Base-by-base conservation (phyloP, 2,888 invertebrate genomes). In the Athripsodes cinereus region DNA sequence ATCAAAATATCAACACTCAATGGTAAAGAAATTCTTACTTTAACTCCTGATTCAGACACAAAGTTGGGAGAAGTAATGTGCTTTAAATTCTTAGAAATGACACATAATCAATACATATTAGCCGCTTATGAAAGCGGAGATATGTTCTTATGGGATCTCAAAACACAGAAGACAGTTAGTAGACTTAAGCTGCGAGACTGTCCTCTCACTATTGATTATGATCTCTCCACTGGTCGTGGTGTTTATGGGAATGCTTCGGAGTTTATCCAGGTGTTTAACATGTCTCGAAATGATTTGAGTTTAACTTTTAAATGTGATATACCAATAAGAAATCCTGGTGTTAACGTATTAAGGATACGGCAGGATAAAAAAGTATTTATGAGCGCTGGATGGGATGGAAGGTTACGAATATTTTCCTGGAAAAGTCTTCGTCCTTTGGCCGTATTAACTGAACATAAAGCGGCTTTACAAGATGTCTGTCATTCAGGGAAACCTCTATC, bases 321-420 rank as follows among this genome's bases (percentile, higher is more conserved):
- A 55, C 72, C 76, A 34, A 79, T 90, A n/a, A 88, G 85, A 67
- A 89, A 88, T 71, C 79, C 86, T 1, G 89, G 90, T 6, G 84
- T 85, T 46, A 87, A 87, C 66, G 81, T 82, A 65, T 80, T 90
- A 6, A 81, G 80, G 65, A 78, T 88, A 63, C 79, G 90, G 22
- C 72, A 76, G 0, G 90, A 90, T 70, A 79, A 83, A 2, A 89
- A 87, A 70, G 84, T 91, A 6, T 85, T 90, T 66, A 82, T 83
- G 19, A 79, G 83, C 0, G 91, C 86, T 11, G 87, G 89, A 31
- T 89, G 88, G 87, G 90, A 92, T 68, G 86, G 88, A 1, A 80
- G 85, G 61, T 75, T 90, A 60, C 79, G 90, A 63, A 80, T 90
- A 62, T 90, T 85, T 70, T 90, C 90, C 1, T 89, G 88, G 87